A percentile compares a stretch with the other conserved stretches of the same genome.
Conservation (phyloP, 2,888 invertebrate genomes). For the Shargacucullia verbasci region DNA sequence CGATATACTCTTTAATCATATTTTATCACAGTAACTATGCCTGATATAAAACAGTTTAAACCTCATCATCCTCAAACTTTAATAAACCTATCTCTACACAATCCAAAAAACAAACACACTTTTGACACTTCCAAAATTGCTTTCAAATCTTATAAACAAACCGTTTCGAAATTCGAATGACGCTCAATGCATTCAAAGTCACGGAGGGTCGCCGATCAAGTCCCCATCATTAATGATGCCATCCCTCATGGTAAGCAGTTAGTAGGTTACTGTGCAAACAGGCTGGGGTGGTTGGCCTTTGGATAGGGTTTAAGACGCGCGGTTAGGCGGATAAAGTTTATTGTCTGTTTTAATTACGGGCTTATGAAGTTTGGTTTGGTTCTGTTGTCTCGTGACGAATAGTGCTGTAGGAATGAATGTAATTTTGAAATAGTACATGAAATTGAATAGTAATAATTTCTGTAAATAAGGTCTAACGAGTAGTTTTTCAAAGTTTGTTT, state of each 20-base stretch:
- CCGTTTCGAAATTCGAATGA: conserved; percentile 68
- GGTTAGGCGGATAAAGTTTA: conserved; percentile 63
- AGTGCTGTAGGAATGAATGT: not conserved
- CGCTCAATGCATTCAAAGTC: conserved; percentile 83
- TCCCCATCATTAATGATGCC: conserved; percentile 86
- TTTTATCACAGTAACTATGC: too few relatives aligned
- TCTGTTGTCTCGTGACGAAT: conserved; percentile 22
- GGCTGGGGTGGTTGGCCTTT: conserved; percentile 78
- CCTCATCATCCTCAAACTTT: not conserved
- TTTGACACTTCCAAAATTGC: conserved; percentile 46
- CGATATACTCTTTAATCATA: too few relatives aligned
- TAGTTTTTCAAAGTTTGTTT: too few relatives aligned
- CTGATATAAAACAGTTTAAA: too few relatives aligned
- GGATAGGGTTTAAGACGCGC: conserved; percentile 63
- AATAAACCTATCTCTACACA: conserved; percentile 2
- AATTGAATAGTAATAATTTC: too few relatives aligned
- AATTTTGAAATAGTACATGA: not conserved
- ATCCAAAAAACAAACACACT: conserved; percentile 26
- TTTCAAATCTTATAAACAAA: conserved; percentile 71
- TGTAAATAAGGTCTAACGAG: too few relatives aligned
- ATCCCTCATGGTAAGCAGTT: conserved; percentile 81
- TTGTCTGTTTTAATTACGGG: conserved; percentile 68
- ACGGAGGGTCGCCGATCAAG: conserved; percentile 84
- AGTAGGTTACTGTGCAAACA: conserved; percentile 89
- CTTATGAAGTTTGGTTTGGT: conserved; percentile 37